Conservation (phyloP, 2,113 vertebrate genomes). For the Erythrolamprus reginae region DNA sequence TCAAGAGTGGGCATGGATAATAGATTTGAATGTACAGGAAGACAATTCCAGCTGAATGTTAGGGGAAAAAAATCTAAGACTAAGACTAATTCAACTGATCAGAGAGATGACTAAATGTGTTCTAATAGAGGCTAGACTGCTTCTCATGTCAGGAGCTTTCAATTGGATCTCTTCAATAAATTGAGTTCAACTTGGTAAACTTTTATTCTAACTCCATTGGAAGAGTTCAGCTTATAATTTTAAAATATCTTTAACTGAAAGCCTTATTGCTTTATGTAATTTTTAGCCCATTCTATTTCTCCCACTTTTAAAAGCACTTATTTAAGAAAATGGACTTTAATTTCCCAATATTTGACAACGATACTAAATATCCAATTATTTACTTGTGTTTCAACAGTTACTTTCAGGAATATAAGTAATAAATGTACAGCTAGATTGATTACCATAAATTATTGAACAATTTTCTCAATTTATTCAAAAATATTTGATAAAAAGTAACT, state of each 20-base stretch:
- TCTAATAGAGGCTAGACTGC: neutral
- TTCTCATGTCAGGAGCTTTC: neutral
- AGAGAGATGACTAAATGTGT: neutral
- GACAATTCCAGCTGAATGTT: neutral
- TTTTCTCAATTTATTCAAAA: neutral
- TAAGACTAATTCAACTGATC: neutral
- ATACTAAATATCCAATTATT: neutral
- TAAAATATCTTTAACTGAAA: neutral
- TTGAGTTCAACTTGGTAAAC: neutral
- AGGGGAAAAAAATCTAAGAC: neutral
- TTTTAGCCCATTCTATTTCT: neutral
- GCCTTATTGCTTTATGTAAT: neutral
- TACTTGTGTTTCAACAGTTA: neutral
- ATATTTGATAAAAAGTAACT: neutral
- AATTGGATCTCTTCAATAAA: neutral
- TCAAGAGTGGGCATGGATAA: neutral
- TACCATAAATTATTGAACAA: neutral
- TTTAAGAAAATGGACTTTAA: neutral
- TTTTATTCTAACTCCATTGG: neutral
- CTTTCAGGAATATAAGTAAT: neutral
- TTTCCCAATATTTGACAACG: neutral
- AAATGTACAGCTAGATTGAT: neutral
- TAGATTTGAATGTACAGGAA: neutral
- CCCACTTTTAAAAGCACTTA: neutral
- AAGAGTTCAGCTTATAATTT: neutral